Base-by-base conservation (phyloP, 1,140 invertebrate genomes). In the Asbolus verrucosus region DNA sequence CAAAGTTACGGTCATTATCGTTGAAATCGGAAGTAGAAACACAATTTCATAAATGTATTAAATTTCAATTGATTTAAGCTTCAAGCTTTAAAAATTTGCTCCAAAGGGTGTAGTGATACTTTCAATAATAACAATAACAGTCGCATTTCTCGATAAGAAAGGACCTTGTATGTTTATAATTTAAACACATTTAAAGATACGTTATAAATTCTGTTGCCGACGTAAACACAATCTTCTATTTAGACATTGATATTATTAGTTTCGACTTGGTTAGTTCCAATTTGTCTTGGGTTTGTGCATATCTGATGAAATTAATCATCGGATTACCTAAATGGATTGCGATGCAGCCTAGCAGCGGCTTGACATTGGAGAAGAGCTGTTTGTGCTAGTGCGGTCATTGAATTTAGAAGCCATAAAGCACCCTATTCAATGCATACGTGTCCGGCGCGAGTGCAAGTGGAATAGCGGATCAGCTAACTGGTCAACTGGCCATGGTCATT, bases 361-460 rank as follows among this genome's bases (percentile, higher is more conserved):
- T 65, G 61, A 65, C 61, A 65, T 43, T 65, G 61, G 19, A 63
- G 30, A 38, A 65, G 33, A 65, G 39, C 39, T 65, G 61, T 65
- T 13, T 65, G 60, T 62, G 38, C 36, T 65, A 62, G 67, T 62
- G 68, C 72, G 74, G 74, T 75, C 72, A 73, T 73, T 75, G 74
- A 75, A 73, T 75, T 75, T 73, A 71, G 65, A 69, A 75, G 67
- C 60, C 71, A 75, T 75, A 75, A 75, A 71, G 71, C 74, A 75
- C 74, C 72, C 74, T 68, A 67, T 73, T 71, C 63, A 75, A 73
- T 70, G 50, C 69, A 69, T 73, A 73, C 72, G 74, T 75, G 71
- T 54, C 30, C 69, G 27, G 66, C 71, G 67, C 63, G 46, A 70
- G 68, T 69, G 68, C 73, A 75, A 73, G 73, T 73, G 60, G 39